Evolutionary conservation across 2,113 vertebrate genomes (phyloP), one percentile per base, ranked within the genome.

Genomic region (Puffinus mauretanicus): DNA sequence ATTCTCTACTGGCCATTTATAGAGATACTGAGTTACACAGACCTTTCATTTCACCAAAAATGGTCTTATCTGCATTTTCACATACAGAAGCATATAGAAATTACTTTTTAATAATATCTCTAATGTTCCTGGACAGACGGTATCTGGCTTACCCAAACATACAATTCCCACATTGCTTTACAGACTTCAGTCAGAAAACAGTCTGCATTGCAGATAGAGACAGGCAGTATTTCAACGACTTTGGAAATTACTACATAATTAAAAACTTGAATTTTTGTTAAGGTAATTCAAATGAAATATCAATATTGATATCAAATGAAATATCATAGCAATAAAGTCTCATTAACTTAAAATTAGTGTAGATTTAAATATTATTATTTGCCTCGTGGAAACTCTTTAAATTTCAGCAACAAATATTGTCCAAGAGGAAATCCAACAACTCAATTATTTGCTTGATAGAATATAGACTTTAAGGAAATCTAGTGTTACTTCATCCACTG

Each of bases 201-300:
- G 2, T 21, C 24, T 65, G 9, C 4, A 11, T 36, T 73, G 5
- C 1, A 2, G 10, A 42, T 30, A 65, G 30, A 38, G 8, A 61
- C 10, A 44, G 15, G 6, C 9, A 61, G 6, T 18, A 17, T 70
- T 65, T 81, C 27, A 55, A 38, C 62, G n/a, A 26, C 11, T 86
- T 21, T 75, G 22, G 22, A 69, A 69, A 62, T 61, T 61, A 32
- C 7, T 34, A 29, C 5, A 32, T n/a, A 57, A 16, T 21, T 69
- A 34, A 78, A 52, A 66, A 1, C 2, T 17, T 2, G 0, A 30
- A 58, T 1, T 40, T 72, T 26, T 69, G 0, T 26, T 40, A 34
- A 44, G 6, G 11, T 70, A 66, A 52, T 57, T 52, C 3, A 57
- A 42, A 47, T 55, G 3, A 54, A 10, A 13, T 42, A 60, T 5